A percentile compares a stretch with the other conserved stretches of the same genome.
Conservation (phyloP, 2,113 vertebrate genomes). For the Odocoileus hemionus region DNA sequence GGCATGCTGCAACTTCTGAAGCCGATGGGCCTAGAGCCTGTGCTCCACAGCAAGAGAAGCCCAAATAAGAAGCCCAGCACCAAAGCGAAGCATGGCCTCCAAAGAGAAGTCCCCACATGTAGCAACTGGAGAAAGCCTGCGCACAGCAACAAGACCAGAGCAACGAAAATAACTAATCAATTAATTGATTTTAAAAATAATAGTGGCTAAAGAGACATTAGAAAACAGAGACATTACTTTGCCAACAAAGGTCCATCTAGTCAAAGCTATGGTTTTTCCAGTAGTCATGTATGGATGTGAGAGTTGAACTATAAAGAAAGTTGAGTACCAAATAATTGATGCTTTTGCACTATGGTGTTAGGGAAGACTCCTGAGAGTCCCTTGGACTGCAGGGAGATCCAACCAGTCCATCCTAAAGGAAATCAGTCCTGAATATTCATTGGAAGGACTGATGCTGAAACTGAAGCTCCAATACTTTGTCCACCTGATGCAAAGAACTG, state of each 20-base stretch:
- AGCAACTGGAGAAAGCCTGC: not conserved
- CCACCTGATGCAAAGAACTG: not conserved
- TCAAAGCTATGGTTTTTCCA: not conserved
- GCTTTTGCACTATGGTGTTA: not conserved
- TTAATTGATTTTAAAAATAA: not conserved
- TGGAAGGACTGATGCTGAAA: not conserved
- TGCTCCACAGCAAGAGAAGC: not conserved
- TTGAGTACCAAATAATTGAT: rapidly evolving
- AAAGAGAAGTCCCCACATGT: not conserved
- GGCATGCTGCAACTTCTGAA: not conserved
- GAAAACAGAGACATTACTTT: not conserved
- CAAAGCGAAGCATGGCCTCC: not conserved
- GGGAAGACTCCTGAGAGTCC: not conserved
- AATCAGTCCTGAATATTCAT: not conserved
- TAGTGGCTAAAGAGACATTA: not conserved
- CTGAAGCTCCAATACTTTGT: not conserved
- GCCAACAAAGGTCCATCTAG: not conserved
- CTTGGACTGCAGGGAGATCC: not conserved
- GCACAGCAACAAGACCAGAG: not conserved
- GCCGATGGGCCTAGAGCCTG: not conserved
- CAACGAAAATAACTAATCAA: rapidly evolving
- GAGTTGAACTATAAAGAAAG: not conserved
- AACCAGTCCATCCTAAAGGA: not conserved
- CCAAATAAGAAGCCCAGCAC: not conserved
- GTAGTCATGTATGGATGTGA: not conserved